A percentile compares a stretch with the other conserved stretches of the same genome.
Conservation (phyloP, 2,113 vertebrate genomes). For the Dolichallabes microphthalmus region DNA sequence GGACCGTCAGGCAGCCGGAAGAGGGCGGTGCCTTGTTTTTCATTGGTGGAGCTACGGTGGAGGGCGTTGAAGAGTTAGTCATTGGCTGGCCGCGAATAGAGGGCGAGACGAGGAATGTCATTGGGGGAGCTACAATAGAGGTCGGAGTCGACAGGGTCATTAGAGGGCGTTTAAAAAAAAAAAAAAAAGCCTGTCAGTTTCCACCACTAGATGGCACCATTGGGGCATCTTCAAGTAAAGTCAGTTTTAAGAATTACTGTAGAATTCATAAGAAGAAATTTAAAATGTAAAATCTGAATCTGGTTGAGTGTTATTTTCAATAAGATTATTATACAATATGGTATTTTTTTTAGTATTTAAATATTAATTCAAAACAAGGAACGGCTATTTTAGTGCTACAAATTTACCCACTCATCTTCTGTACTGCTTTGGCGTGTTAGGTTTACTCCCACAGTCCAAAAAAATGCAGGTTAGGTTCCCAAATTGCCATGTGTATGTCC, state of each 20-base stretch:
- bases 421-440: too few relatives aligned
- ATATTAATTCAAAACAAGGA: neutral
- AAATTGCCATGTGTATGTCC: too few relatives aligned
- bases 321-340: too few relatives aligned
- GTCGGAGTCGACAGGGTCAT: neutral
- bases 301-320: neutral
- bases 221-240: neutral
- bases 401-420: too few relatives aligned
- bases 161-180: neutral
- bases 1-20: conserved; percentile 11
- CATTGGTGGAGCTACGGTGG: neutral
- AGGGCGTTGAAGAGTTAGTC: neutral
- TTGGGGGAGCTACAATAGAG: neutral
- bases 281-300: neutral
- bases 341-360: neutral
- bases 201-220: conserved; percentile 32
- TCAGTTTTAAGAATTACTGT: neutral
- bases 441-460: too few relatives aligned
- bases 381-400: neutral
- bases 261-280: too few relatives aligned
- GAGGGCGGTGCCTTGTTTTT: neutral
- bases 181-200: neutral
- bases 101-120: neutral
- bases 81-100: neutral
- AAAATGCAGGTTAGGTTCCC: too few relatives aligned